Percentiles rank a stretch among this genome's conserved stretches.
Conservation (phyloP, 2,797 vertebrate species). For the Hydrocynus forskahlii region DNA sequence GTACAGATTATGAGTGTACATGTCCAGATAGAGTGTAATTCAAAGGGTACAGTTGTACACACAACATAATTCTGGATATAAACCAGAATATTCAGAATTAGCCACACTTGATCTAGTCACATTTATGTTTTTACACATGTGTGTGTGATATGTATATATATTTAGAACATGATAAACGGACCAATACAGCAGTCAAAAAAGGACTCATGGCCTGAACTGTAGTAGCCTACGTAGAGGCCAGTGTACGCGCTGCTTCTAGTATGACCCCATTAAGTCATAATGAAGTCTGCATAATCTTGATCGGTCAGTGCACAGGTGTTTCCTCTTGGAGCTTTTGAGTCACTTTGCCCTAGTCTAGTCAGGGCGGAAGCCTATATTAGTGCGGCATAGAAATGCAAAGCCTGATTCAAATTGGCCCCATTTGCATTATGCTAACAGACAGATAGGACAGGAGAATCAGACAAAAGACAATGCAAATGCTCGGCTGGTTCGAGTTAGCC, state of each 20-base stretch:
- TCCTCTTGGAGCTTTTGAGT: conserved; percentile 24
- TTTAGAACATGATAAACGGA: too few species aligned
- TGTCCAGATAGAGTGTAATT: not conserved
- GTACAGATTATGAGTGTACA: too few species aligned
- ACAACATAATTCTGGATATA: too few species aligned
- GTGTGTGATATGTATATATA: not conserved
- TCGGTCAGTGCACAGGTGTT: conserved; percentile 23
- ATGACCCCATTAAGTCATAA: conserved; percentile 3
- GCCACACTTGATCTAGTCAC: not conserved
- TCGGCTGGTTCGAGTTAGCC: conserved; percentile 36
- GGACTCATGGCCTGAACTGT: not conserved
- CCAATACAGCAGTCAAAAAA: too few species aligned
- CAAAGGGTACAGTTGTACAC: not conserved
- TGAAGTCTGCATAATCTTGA: not conserved
- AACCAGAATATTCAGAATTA: not conserved
- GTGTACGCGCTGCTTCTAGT: not conserved
- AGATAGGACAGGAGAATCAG: conserved; percentile 43
- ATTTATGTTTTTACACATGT: not conserved
- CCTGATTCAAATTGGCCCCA: conserved; percentile 46
- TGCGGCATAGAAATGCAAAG: conserved; percentile 57
- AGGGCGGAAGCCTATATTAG: conserved; percentile 39
- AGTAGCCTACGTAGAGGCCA: not conserved
- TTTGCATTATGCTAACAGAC: conserved; percentile 54
- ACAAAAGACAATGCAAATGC: conserved; percentile 56
- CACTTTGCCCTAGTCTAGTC: conserved; percentile 16